Conservation (phyloP, 1,140 invertebrate genomes). For the Macrobrachium rosenbergii region DNA sequence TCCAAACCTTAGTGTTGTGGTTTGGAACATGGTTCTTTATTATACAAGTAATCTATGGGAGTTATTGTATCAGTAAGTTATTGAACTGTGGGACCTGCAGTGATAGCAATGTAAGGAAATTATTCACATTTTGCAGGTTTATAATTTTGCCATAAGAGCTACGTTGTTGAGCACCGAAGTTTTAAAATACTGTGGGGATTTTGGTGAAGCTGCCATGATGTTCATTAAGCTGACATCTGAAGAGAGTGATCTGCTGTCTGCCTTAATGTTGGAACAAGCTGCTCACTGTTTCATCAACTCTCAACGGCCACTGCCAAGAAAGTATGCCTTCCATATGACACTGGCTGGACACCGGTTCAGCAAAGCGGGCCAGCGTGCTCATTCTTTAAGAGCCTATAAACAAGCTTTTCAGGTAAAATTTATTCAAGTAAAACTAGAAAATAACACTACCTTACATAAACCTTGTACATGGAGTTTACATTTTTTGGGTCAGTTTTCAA, state of each 20-base stretch:
- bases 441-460: slow-evolving; percentile 12
- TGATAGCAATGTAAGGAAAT: too few relatives aligned
- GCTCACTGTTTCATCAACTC: slow-evolving; percentile 89
- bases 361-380: slow-evolving; percentile 90
- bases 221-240: slow-evolving; percentile 96
- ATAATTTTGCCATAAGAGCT: slow-evolving; percentile 85
- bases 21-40: too few relatives aligned
- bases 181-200: slow-evolving; percentile 81
- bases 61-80: too few relatives aligned
- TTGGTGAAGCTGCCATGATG: slow-evolving; percentile 91
- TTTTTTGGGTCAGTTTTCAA: too few relatives aligned
- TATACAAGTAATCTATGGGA: too few relatives aligned
- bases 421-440: not conserved
- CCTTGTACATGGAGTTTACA: too few relatives aligned
- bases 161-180: slow-evolving; percentile 90
- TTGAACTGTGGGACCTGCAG: too few relatives aligned
- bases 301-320: slow-evolving; percentile 84
- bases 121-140: slow-evolving; percentile 44
- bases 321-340: slow-evolving; percentile 98
- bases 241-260: slow-evolving; percentile 86
- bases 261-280: slow-evolving; percentile 94
- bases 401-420: slow-evolving; percentile 86
- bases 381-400: slow-evolving; percentile 91
- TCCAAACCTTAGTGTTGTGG: too few relatives aligned
- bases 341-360: slow-evolving; percentile 91